phyloP scores from a whole-genome alignment of 2,797 vertebrate genomes.

The Okamejei kenojei region DNA sequence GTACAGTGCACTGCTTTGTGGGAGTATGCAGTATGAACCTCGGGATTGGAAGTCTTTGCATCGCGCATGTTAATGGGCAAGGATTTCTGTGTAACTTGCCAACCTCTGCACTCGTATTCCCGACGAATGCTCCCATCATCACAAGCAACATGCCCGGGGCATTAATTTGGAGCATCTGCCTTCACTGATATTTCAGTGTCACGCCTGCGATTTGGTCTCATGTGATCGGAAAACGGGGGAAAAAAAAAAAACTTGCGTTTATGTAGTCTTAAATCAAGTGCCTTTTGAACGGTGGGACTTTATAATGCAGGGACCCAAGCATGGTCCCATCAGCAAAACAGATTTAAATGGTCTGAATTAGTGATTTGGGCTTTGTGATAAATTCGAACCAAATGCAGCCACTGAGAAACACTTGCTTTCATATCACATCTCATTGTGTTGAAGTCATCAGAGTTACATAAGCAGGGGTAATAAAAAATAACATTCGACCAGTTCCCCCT shows the following conservation, averaged over 20 bases:
- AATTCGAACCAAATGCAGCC: not conserved
- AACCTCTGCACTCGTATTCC: not conserved
- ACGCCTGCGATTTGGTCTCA: not conserved
- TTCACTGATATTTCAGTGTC: not conserved
- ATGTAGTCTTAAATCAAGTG: not conserved
- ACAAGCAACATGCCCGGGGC: not conserved
- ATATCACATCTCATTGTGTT: too few species aligned
- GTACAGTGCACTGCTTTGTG: not conserved
- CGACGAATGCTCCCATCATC: not conserved
- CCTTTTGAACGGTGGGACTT: not conserved
- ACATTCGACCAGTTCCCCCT: not conserved
- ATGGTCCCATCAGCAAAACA: not conserved
- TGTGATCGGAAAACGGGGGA: not conserved
- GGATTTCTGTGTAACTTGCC: not conserved
- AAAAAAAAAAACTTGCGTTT: not conserved
- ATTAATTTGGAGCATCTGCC: not conserved
- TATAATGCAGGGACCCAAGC: not conserved
- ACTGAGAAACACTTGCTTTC: too few species aligned
- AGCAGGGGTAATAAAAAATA: too few species aligned
- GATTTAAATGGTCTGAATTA: not conserved
- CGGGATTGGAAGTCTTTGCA: not conserved
- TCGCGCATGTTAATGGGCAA: not conserved
- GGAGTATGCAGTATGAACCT: not conserved
- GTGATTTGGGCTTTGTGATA: not conserved
- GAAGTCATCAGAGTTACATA: too few species aligned